These are phyloP conservation scores for Callipepla squamata DNA, from an alignment of 2,113 vertebrate genomes.

Conservation along the genomic window DNA sequence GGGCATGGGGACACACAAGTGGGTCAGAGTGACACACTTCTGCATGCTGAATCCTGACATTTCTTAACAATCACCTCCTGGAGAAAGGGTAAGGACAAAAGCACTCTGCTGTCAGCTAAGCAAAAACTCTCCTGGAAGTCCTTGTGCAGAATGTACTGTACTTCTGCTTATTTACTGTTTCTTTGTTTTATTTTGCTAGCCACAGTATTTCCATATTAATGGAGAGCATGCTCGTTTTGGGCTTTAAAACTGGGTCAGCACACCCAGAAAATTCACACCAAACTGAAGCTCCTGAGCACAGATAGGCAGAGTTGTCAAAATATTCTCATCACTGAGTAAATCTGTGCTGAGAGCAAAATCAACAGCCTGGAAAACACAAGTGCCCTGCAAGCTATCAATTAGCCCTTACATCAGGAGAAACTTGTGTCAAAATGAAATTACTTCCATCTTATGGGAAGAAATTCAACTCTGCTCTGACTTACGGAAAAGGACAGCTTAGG, in stretches of 20 bases:
- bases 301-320: slow-evolving; percentile 73
- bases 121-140: background rate
- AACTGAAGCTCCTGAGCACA: slow-evolving; percentile 56
- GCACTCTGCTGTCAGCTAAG: background rate
- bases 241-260: slow-evolving; percentile 70
- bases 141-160: background rate
- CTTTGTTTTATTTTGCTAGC: slow-evolving; percentile 26
- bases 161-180: background rate
- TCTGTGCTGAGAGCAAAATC: slow-evolving; percentile 70
- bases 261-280: slow-evolving; percentile 71
- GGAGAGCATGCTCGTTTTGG: slow-evolving; percentile 52
- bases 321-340: slow-evolving; percentile 72
- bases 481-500: background rate
- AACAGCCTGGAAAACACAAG: slow-evolving; percentile 72
- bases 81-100: slow-evolving; percentile 4
- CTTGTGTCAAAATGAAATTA: slow-evolving; percentile 57
- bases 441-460: slow-evolving; percentile 4
- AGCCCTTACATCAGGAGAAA: slow-evolving; percentile 37
- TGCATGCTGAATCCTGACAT: background rate
- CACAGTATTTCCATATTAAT: slow-evolving; percentile 46
- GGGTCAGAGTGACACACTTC: background rate
- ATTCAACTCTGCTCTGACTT: background rate
- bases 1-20: background rate
- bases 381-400: slow-evolving; percentile 65
- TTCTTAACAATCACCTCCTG: background rate